Conservation (phyloP, 2,888 invertebrate species). For the Drosophila cracens region DNA sequence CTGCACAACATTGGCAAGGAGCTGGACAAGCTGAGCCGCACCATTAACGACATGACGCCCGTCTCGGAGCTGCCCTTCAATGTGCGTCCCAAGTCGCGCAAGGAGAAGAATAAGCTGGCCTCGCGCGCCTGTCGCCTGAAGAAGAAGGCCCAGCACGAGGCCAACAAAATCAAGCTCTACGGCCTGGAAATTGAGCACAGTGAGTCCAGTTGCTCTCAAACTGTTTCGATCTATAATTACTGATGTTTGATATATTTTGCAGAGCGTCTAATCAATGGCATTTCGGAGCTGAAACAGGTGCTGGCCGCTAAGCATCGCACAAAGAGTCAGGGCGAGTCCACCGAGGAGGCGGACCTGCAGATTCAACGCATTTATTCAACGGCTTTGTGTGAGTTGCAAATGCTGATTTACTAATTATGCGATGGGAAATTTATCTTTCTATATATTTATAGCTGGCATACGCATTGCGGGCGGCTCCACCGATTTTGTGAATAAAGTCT, state of each 20-base stretch:
- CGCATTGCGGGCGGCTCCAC: conserved; percentile 96
- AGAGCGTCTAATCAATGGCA: conserved; percentile 92
- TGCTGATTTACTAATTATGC: background rate
- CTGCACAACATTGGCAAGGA: conserved; percentile 96
- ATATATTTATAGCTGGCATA: conserved; percentile 87
- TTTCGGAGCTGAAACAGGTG: conserved; percentile 91
- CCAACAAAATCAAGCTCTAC: conserved; percentile 97
- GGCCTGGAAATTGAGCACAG: conserved; percentile 98
- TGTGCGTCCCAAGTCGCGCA: conserved; percentile 95
- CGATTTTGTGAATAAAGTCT: conserved; percentile 96
- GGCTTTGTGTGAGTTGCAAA: conserved; percentile 74
- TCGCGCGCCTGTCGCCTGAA: conserved; percentile 98
- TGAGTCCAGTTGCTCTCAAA: conserved; percentile 86
- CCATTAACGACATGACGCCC: conserved; percentile 98
- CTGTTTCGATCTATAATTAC: background rate
- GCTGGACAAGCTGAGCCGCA: conserved; percentile 94
- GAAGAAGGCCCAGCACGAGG: conserved; percentile 99
- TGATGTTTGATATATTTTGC: background rate
- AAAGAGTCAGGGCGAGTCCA: conserved; percentile 79
- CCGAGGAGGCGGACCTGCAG: conserved; percentile 89
- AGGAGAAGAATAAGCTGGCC: conserved; percentile 98
- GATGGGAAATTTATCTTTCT: background rate
- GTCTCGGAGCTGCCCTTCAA: conserved; percentile 96
- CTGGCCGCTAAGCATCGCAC: conserved; percentile 87
- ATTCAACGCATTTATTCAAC: conserved; percentile 88